Base-by-base conservation (phyloP, 2,113 vertebrate species). In the Atlantisia rogersi region DNA sequence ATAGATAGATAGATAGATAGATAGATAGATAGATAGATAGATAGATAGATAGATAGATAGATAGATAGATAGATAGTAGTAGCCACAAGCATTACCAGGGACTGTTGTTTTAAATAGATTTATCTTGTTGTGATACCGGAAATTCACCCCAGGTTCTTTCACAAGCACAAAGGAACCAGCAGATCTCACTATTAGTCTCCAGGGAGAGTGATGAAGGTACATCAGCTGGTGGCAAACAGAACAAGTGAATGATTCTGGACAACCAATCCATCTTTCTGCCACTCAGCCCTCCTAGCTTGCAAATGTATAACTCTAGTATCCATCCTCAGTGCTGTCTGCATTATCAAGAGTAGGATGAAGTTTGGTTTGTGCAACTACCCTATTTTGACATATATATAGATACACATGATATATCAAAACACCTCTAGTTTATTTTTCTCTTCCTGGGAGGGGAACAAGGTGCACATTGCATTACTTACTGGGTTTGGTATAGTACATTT, bases 211-310 rank as follows among this genome's bases (percentile, higher is more conserved):
- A 90, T 86, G 67, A 94, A 97, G 58, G 52, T 75, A 68, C 50
- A 93, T 76, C 76, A 84, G 28, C 53, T 75, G 52, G 31, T 77
- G 77, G 58, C 50, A 90, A 77, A 58, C n/a, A 76, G 63, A 90
- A 84, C 29, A 93, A 77, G 62, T 74, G 73, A 96, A 75, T 46
- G 32, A 84, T 63, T 71, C 71, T n/a, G 37, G 65, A 58, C 70
- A 90, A 71, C 10, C 24, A 46, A 65, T 96, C 86, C 78, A 78
- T 97, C 88, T 82, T 90, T 90, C 77, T 92, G 75, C 40, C 80
- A 76, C 20, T 82, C 78, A 80, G 3, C 17, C 2, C 63, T 79
- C 63, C 78, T 59, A 73, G 22, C 31, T 24, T 96, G 42, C 25
- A 92, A 94, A 92, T 46, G 67, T 9, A 67, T 10, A 63, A 58